phyloP scores from a whole-genome alignment of 1,140 invertebrate species.

The Drosophila miranda region DNA sequence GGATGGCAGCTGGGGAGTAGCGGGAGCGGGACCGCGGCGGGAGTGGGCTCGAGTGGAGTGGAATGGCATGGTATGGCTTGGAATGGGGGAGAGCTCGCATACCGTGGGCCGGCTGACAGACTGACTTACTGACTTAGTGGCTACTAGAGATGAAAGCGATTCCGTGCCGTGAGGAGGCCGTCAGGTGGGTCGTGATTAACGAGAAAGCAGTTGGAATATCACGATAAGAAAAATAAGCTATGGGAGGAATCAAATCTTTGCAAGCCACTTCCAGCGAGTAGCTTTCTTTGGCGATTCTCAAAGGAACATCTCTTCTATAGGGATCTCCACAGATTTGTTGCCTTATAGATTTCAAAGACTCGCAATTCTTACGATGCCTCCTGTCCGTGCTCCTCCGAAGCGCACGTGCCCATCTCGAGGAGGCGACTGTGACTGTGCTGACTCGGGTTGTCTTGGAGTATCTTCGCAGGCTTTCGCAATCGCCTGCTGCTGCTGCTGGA shows the following conservation, averaged over 20 bases:
- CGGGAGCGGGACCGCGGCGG: background rate
- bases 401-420: slow-evolving; percentile 39
- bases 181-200: slow-evolving; percentile 42
- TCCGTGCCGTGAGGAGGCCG: slow-evolving; percentile 25
- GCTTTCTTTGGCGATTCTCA: too few species aligned
- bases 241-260: slow-evolving; percentile 14
- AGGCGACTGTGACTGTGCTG: slow-evolving; percentile 30
- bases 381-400: background rate
- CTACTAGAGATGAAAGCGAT: slow-evolving; percentile 50
- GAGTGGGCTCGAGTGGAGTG: slow-evolving; percentile 29
- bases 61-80: slow-evolving; percentile 3
- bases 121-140: slow-evolving; percentile 68
- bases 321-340: too few species aligned
- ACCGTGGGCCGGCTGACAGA: slow-evolving; percentile 63
- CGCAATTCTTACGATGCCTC: slow-evolving; percentile 16
- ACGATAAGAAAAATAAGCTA: background rate
- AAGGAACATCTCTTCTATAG: too few species aligned
- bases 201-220: slow-evolving; percentile 38
- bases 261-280: too few species aligned
- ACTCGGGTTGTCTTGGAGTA: slow-evolving; percentile 63
- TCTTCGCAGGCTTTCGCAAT: slow-evolving; percentile 72
- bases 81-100: slow-evolving; percentile 30
- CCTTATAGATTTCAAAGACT: background rate
- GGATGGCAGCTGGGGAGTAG: slow-evolving; percentile 14
- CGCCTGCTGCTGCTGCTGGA: slow-evolving; percentile 24